Conservation (phyloP, 2,113 vertebrate species). For the Carassius carassius region DNA sequence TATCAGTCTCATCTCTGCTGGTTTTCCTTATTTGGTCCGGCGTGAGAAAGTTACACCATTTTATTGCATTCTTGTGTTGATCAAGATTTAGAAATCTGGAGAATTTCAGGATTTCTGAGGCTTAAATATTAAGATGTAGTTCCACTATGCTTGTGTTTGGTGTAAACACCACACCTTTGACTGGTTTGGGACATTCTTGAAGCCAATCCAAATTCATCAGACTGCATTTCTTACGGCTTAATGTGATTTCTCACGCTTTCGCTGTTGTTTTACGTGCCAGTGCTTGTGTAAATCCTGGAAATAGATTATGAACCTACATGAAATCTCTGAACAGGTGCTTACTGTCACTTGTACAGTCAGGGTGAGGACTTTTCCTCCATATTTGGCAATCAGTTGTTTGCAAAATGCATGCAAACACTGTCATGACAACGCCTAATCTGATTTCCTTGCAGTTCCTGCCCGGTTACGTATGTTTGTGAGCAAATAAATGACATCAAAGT, state of each 20-base stretch:
- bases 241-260: background rate
- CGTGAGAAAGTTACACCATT: background rate
- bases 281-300: background rate
- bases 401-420: constrained; percentile 31
- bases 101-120: constrained; percentile 12
- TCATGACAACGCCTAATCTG: background rate
- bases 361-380: background rate
- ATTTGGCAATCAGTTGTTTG: background rate
- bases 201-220: background rate
- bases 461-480: background rate
- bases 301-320: background rate
- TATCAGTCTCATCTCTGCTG: background rate
- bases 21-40: background rate
- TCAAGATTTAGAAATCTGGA: background rate
- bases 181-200: constrained; percentile 2
- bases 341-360: background rate
- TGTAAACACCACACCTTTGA: background rate
- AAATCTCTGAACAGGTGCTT: background rate
- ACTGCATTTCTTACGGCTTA: background rate
- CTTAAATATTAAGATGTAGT: background rate
- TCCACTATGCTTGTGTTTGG: background rate
- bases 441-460: background rate
- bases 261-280: background rate
- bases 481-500: background rate
- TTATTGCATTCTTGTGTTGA: background rate